Conservation (phyloP, 2,888 invertebrate species). For the Diarsia brunnea region DNA sequence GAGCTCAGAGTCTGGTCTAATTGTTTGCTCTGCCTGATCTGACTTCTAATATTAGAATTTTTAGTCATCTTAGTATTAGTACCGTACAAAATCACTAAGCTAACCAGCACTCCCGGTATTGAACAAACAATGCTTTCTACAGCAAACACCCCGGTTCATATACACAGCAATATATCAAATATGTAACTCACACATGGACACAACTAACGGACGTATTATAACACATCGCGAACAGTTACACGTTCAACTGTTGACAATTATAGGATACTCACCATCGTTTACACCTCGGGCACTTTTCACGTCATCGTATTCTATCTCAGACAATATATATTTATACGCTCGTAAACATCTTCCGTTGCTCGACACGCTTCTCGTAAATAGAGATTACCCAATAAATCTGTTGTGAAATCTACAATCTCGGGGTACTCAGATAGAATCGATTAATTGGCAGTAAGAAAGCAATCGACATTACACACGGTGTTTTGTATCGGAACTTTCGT, state of each 20-base stretch:
- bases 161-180: constrained; percentile 32
- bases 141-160: constrained; percentile 9
- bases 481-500: constrained; percentile 75
- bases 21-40: constrained; percentile 27
- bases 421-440: constrained; percentile 60
- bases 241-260: constrained; percentile 57
- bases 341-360: constrained; percentile 52
- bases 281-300: constrained; percentile 20
- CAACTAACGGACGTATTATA: constrained; percentile 53
- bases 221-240: constrained; percentile 50
- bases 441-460: constrained; percentile 71
- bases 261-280: constrained; percentile 34
- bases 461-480: constrained; percentile 63
- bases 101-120: constrained; percentile 24
- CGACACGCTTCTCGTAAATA: constrained; percentile 41
- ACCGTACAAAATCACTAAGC: constrained; percentile 3
- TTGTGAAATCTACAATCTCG: constrained; percentile 62
- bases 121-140: constrained; percentile 24
- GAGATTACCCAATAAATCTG: constrained; percentile 55
- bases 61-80: constrained; percentile 12
- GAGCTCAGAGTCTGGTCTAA: constrained; percentile 6
- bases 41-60: neutral
- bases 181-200: constrained; percentile 24
- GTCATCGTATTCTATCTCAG: constrained; percentile 22
- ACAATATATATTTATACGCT: constrained; percentile 47